phyloP scores from a whole-genome alignment of 2,888 invertebrate genomes.

The Watsonalla cultraria region DNA sequence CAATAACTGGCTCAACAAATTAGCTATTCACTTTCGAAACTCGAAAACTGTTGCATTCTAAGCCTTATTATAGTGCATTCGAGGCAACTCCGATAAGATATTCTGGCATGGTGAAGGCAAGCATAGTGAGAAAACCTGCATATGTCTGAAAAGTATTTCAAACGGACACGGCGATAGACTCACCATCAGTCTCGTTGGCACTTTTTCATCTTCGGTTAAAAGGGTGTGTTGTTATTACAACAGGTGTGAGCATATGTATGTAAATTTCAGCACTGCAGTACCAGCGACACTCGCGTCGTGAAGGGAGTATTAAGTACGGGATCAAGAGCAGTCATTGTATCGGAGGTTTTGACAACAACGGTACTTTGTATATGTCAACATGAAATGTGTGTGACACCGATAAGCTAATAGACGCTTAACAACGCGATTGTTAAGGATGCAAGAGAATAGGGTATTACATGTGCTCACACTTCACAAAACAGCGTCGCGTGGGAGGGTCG shows the following conservation, averaged over 20 bases:
- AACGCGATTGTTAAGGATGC: neutral
- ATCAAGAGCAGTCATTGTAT: slow-evolving; percentile 20
- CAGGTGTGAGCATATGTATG: no score
- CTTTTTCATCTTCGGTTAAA: no score
- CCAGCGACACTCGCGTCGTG: slow-evolving; percentile 4
- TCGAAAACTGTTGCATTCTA: neutral
- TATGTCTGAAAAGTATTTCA: no score
- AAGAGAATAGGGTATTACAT: slow-evolving; percentile 1
- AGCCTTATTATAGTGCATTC: neutral
- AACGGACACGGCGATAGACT: no score
- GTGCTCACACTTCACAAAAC: neutral
- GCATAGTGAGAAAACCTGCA: neutral
- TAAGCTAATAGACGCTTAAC: neutral
- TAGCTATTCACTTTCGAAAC: neutral
- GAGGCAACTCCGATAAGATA: neutral
- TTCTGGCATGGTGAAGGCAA: neutral
- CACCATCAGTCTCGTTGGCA: no score
- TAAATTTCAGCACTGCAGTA: slow-evolving; percentile 4
- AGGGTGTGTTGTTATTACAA: no score
- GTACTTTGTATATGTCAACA: slow-evolving; percentile 11
- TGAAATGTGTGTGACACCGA: slow-evolving; percentile 1
- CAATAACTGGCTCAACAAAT: slow-evolving; percentile 19
- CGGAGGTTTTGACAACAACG: slow-evolving; percentile 10
- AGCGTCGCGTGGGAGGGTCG: neutral
- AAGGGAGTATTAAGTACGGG: slow-evolving; percentile 15